A percentile compares a stretch with the other conserved stretches of the same genome.
These are phyloP conservation scores for Yponomeuta evonymella DNA, from an alignment of 2,888 invertebrate species.

Conservation along the genomic window DNA sequence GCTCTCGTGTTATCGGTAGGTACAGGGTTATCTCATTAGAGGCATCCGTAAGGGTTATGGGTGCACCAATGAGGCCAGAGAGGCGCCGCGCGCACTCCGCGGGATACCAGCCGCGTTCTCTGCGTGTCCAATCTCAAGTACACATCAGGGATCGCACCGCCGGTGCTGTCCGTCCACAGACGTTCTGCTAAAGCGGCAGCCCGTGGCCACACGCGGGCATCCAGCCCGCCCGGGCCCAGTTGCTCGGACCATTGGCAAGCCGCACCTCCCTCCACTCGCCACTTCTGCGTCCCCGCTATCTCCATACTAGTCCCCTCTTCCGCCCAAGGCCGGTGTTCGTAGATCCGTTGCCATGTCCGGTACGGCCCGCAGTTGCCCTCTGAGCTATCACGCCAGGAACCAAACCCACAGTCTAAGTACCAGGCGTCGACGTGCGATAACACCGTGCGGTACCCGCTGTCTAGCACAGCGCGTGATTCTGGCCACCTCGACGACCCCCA, in stretches of 20 bases:
- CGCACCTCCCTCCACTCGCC: conserved; percentile 82
- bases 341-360: conserved; percentile 90
- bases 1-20: conserved; percentile 8
- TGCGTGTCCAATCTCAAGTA: conserved; percentile 82
- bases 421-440: conserved; percentile 91
- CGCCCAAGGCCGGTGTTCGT: conserved; percentile 88
- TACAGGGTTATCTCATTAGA: conserved; percentile 43
- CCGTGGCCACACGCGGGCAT: conserved; percentile 89
- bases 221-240: conserved; percentile 82
- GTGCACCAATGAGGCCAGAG: conserved; percentile 87
- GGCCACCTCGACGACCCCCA: conserved; percentile 91
- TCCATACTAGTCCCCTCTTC: conserved; percentile 61
- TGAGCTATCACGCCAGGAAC: conserved; percentile 88
- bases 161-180: conserved; percentile 78
- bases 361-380: conserved; percentile 93
- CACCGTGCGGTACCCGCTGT: conserved; percentile 86
- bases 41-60: conserved; percentile 85
- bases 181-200: conserved; percentile 89
- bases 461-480: conserved; percentile 84
- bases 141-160: conserved; percentile 74
- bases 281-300: conserved; percentile 55
- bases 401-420: conserved; percentile 93
- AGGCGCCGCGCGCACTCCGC: conserved; percentile 81
- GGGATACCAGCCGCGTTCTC: conserved; percentile 77
- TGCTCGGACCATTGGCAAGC: conserved; percentile 92